phyloP scores from a whole-genome alignment of 2,888 invertebrate genomes.

The Ophion costatus region DNA sequence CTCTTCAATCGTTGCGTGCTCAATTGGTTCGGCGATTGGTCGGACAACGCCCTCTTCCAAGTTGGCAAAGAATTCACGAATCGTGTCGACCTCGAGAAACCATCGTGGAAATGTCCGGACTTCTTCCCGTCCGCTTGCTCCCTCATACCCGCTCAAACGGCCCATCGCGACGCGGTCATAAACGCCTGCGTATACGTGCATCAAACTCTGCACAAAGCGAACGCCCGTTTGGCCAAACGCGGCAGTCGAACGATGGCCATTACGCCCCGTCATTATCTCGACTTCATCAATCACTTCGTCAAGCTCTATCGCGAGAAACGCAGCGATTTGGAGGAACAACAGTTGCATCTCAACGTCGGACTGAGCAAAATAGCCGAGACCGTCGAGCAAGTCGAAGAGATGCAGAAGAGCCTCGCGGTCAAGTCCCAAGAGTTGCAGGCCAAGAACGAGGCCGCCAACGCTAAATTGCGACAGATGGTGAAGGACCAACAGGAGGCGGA shows the following conservation, averaged over 20 bases:
- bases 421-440: constrained; percentile 97
- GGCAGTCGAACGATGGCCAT: constrained; percentile 98
- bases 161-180: constrained; percentile 98
- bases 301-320: constrained; percentile 99
- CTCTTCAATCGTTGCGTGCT: constrained; percentile 99
- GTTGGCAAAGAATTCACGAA: constrained; percentile 98
- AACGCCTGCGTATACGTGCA: constrained; percentile 99
- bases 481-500: constrained; percentile 99
- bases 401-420: constrained; percentile 99
- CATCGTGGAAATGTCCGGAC: constrained; percentile 93
- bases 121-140: constrained; percentile 95
- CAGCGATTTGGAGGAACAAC: constrained; percentile 99
- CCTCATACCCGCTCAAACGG: constrained; percentile 89
- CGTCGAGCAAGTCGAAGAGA: constrained; percentile 99
- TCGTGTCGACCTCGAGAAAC: constrained; percentile 96
- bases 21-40: constrained; percentile 99
- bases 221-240: constrained; percentile 94
- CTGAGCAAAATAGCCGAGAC: constrained; percentile 99
- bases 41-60: constrained; percentile 96
- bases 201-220: constrained; percentile 97
- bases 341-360: constrained; percentile 99
- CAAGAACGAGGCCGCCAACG: constrained; percentile 99
- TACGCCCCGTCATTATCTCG: constrained; percentile 98
- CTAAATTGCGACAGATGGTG: constrained; percentile 99
- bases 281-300: constrained; percentile 99